Evolutionary conservation across 2,113 vertebrate genomes (phyloP).

Genomic region (Dolichotis patagonum): DNA sequence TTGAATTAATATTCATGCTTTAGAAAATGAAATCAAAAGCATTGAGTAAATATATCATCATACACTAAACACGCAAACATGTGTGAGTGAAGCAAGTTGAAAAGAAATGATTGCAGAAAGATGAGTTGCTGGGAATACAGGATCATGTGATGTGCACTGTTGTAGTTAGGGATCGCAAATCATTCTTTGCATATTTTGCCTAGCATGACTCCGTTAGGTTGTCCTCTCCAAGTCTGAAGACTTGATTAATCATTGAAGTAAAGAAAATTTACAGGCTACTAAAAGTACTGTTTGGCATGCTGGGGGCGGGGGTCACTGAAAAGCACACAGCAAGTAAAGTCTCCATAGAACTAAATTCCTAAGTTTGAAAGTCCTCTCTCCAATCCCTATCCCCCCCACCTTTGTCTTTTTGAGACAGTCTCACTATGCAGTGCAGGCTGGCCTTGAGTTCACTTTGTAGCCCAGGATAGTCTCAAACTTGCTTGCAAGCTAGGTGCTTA

Average conservation of each 20-base stretch:
- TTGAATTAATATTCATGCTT: conserved; percentile 73
- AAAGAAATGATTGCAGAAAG: conserved; percentile 77
- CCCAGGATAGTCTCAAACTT: too few species aligned
- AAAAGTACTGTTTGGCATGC: neutral
- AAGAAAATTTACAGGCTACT: conserved; percentile 45
- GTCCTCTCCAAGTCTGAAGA: neutral
- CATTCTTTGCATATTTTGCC: neutral
- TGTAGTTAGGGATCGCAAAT: neutral
- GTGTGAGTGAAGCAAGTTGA: conserved; percentile 33
- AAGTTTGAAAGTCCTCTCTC: neutral
- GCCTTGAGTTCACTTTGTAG: too few species aligned
- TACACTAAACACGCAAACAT: conserved; percentile 59
- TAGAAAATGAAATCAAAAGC: conserved; percentile 79
- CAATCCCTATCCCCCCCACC: too few species aligned
- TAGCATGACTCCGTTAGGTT: neutral
- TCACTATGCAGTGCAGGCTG: too few species aligned
- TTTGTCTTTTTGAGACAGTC: too few species aligned
- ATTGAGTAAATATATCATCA: conserved; percentile 74
- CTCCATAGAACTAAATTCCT: neutral
- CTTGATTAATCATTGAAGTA: conserved; percentile 58
- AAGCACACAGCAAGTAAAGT: neutral
- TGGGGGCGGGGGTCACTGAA: neutral
- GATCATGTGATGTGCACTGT: neutral
- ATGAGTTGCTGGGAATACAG: conserved; percentile 42
- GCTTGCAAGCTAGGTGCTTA: too few species aligned